Base-by-base conservation (phyloP, 2,113 vertebrate genomes). In the Xerus inauris region DNA sequence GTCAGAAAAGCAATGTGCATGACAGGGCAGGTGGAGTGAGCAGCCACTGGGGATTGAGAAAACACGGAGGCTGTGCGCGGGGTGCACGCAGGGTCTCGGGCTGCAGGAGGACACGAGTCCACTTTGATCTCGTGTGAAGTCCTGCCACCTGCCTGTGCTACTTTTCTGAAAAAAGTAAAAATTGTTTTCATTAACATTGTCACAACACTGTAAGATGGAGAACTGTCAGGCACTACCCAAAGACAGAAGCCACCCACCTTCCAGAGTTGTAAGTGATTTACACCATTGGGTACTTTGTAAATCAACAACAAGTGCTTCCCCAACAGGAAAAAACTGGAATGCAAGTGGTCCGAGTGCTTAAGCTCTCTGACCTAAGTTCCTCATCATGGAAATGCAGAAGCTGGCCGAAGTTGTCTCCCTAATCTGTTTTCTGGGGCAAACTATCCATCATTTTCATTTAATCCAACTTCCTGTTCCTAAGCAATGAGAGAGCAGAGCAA, bases 391-490 rank as follows among this genome's bases (percentile, higher is more conserved):
- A 91, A 79, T 12, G 35, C 87, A 54, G 28, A 54, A 1, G 17
- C 7, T 95, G 91, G 65, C 51, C 87, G 35, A 20, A 87, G 51
- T 40, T n/a, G 42, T 57, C 84, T 84, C 6, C 17, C 69, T 30
- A 24, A 65, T 89, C 65, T 69, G 94, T 59, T 49, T 95, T 77
- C 9, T 24, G 62, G 62, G 77, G 30, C 67, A 49, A 59, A 82
- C 28, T 87, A 40, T 13, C 89, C n/a, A 1, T n/a, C 79, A 75
- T 89, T 83, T 95, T 73, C 92, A 75, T 83, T 91, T 93, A 62
- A 91, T 83, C 62, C 17, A 14, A 91, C 84, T 67, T 67, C 38
- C 11, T 49, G 54, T 71, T 54, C 81, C 89, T 38, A 10, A 51
- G 83, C 65, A 40, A 71, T 5, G 10, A 38, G 24, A 47, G 45